These are phyloP conservation scores for Thamnophis elegans DNA, from an alignment of 2,797 vertebrate genomes.

Conservation along the genomic window DNA sequence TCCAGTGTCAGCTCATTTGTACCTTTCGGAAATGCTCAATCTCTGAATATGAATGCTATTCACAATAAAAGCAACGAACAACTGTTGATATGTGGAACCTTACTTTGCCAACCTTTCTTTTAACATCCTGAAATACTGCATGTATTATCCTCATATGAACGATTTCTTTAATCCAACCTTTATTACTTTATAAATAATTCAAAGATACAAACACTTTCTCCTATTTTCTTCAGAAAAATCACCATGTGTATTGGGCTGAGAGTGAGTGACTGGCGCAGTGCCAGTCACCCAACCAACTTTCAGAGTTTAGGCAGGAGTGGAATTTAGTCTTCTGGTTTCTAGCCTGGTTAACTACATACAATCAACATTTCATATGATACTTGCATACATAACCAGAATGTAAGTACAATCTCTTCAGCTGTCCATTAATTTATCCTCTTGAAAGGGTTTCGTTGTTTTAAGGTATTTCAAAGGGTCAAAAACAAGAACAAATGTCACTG, in stretches of 20 bases:
- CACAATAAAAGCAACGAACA: background rate
- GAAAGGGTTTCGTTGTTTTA: background rate
- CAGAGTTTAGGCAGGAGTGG: background rate
- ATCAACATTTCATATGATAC: background rate
- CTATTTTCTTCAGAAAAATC: background rate
- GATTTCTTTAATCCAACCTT: background rate
- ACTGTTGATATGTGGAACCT: background rate
- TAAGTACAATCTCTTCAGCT: background rate
- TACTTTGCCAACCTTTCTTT: background rate
- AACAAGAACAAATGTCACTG: background rate
- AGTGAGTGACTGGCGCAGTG: background rate
- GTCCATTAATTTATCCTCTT: background rate
- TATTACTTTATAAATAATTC: background rate
- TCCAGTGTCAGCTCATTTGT: background rate
- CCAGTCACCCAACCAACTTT: background rate
- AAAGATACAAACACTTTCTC: too few species aligned
- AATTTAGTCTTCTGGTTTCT: background rate
- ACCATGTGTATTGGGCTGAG: background rate
- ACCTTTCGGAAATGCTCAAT: background rate
- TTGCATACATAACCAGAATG: background rate
- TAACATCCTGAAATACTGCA: background rate
- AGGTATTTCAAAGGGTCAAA: background rate
- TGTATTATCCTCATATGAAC: background rate
- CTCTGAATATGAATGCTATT: background rate
- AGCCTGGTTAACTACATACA: background rate